Evolutionary conservation across 2,888 invertebrate species (phyloP).

Genomic region (Liposcelis brunnea): DNA sequence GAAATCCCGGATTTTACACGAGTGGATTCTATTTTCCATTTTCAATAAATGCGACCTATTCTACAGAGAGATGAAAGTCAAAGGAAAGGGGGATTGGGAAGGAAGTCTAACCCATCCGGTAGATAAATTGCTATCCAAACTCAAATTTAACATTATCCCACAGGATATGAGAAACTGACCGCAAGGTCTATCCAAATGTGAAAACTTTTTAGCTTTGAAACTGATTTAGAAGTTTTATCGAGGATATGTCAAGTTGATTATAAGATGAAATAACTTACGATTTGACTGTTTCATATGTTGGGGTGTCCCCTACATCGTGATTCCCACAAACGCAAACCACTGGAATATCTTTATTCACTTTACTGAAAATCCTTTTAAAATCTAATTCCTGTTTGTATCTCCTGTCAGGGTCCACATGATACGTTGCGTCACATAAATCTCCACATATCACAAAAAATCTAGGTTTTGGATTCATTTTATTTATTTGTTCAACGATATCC

Average conservation of each 20-base stretch:
- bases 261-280: constrained; percentile 15
- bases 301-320: constrained; percentile 32
- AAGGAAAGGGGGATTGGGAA: not conserved
- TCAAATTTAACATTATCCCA: too few relatives aligned
- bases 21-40: not conserved
- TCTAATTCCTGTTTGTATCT: constrained; percentile 26
- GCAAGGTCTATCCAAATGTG: constrained; percentile 11
- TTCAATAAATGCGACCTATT: not conserved
- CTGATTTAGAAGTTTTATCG: not conserved
- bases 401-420: constrained; percentile 14
- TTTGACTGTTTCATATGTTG: constrained; percentile 24
- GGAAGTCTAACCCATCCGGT: not conserved
- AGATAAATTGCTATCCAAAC: constrained; percentile 4
- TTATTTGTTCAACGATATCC: constrained; percentile 25
- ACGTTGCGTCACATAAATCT: constrained; percentile 30
- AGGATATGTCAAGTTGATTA: not conserved
- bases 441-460: constrained; percentile 31
- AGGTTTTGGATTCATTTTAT: constrained; percentile 28
- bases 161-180: constrained; percentile 7
- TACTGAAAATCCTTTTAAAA: constrained; percentile 24
- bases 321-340: constrained; percentile 33
- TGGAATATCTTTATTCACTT: constrained; percentile 27
- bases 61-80: not conserved
- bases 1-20: not conserved
- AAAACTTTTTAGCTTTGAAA: constrained; percentile 6